phyloP scores from a whole-genome alignment of 2,797 vertebrate species.

The Mionectes olivaceus region DNA sequence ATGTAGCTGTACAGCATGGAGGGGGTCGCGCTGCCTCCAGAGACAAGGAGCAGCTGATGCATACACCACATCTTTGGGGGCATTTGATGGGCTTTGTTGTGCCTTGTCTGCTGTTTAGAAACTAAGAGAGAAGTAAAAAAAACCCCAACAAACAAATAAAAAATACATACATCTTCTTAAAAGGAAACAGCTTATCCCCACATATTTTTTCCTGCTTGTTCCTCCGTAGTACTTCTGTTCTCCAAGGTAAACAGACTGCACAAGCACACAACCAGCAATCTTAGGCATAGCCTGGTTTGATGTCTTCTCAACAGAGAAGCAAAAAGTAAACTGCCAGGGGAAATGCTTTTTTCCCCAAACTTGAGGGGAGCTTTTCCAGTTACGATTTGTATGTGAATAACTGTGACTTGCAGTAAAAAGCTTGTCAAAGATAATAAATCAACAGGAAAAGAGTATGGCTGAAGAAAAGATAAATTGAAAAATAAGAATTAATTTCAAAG shows the following conservation, averaged over 20 bases:
- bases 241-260: neutral
- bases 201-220: neutral
- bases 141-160: neutral
- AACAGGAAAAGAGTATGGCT: neutral
- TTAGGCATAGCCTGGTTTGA: neutral
- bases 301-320: neutral
- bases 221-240: neutral
- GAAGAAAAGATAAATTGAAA: neutral
- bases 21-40: accelerated
- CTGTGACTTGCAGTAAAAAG: neutral
- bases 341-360: neutral
- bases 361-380: neutral
- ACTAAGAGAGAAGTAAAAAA: neutral
- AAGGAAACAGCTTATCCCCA: neutral
- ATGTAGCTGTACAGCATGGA: accelerated
- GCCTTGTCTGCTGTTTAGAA: neutral
- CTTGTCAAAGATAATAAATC: conserved; percentile 3
- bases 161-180: neutral
- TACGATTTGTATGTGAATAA: neutral
- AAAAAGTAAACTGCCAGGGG: neutral
- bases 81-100: neutral
- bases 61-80: neutral
- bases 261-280: neutral
- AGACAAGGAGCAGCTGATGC: no score
- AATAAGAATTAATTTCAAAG: conserved; percentile 19